Conservation (phyloP, 2,113 vertebrate genomes). For the Leiothrix lutea region DNA sequence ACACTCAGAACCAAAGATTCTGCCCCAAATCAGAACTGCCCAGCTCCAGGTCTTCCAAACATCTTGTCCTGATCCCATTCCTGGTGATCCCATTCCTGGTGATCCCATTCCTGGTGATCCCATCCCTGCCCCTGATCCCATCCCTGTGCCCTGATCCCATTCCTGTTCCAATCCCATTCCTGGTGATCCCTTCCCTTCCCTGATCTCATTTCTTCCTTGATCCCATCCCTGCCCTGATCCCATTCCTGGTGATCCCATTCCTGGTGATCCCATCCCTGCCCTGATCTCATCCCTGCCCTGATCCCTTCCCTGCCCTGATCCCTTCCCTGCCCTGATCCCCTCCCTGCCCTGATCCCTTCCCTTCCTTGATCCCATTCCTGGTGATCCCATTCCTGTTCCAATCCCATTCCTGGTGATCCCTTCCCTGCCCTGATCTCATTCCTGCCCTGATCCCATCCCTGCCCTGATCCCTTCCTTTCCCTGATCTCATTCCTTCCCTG, state of each 20-base stretch:
- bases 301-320: no score
- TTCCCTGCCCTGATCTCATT: not conserved
- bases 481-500: not conserved
- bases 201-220: no score
- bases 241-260: not conserved
- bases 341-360: no score
- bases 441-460: not conserved
- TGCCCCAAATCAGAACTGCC: not conserved
- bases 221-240: not conserved
- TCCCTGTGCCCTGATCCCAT: not conserved
- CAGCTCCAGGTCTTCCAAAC: conserved; percentile 30
- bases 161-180: no score
- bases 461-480: no score
- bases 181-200: no score
- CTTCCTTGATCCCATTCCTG: no score
- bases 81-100: no score
- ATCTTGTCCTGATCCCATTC: not conserved
- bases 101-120: no score
- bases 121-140: no score
- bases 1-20: not conserved
- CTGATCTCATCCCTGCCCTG: not conserved
- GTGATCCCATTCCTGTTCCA: no score
- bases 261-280: not conserved
- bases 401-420: no score
- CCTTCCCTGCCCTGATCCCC: not conserved